A percentile compares a stretch with the other conserved stretches of the same genome.
These are phyloP conservation scores for Zaprionus lachaisei DNA, from an alignment of 1,140 invertebrate genomes.

Conservation along the genomic window DNA sequence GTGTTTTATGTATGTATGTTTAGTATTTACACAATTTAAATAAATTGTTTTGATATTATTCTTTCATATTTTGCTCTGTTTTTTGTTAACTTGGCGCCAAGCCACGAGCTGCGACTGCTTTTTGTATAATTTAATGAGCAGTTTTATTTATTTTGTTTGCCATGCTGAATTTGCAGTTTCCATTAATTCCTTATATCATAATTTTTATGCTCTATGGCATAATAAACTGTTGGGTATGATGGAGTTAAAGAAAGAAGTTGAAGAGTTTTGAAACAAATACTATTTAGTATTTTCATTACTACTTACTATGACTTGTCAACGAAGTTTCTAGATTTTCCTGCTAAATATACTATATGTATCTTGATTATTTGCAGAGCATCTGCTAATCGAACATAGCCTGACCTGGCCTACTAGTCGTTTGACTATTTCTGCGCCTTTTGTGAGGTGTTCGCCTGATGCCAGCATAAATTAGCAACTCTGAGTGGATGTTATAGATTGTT, in stretches of 20 bases:
- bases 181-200: slow-evolving; percentile 69
- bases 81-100: background rate
- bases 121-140: slow-evolving; percentile 24
- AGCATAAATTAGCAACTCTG: slow-evolving; percentile 71
- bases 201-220: slow-evolving; percentile 53
- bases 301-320: no score
- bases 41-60: slow-evolving; percentile 48
- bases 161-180: slow-evolving; percentile 66
- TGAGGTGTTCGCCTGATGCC: slow-evolving; percentile 28
- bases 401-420: background rate
- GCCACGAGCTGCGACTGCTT: background rate
- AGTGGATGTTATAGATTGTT: slow-evolving; percentile 56
- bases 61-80: slow-evolving; percentile 19
- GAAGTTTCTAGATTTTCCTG: no score
- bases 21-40: slow-evolving; percentile 70
- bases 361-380: background rate
- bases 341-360: background rate
- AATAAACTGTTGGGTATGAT: background rate
- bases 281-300: no score
- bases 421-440: slow-evolving; percentile 4
- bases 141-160: slow-evolving; percentile 5
- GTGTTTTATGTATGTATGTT: slow-evolving; percentile 44
- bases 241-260: background rate
- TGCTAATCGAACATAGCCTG: background rate
- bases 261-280: no score